Evolutionary conservation across 2,113 vertebrate species (phyloP).

Genomic region (human): DNA sequence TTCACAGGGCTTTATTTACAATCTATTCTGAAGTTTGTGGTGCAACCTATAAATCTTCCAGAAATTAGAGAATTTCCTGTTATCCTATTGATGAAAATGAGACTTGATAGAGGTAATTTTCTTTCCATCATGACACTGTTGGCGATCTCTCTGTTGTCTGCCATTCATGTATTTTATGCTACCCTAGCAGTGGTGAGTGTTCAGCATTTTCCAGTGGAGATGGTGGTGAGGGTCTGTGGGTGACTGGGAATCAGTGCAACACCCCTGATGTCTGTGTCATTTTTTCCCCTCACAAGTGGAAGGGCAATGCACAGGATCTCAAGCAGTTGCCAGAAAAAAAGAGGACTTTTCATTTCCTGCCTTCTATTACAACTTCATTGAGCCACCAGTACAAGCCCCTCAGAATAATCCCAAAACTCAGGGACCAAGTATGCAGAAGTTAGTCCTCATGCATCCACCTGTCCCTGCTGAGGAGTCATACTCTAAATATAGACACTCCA

Average conservation of each 20-base stretch:
- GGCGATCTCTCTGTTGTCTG: background rate
- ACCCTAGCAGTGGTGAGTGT: background rate
- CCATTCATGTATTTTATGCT: background rate
- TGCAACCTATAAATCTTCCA: background rate
- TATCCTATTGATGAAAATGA: background rate
- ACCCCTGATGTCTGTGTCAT: background rate
- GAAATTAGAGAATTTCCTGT: constrained; percentile 38
- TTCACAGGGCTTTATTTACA: constrained; percentile 43
- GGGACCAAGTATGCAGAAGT: constrained; percentile 48
- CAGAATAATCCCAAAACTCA: constrained; percentile 46
- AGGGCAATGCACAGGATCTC: background rate
- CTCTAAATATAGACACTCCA: constrained; percentile 59
- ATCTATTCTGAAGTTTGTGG: background rate
- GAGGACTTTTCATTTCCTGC: background rate
- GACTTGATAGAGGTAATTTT: background rate
- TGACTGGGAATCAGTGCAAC: background rate
- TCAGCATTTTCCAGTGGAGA: background rate
- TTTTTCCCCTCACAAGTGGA: background rate
- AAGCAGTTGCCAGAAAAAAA: background rate
- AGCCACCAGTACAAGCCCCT: background rate
- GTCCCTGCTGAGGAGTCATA: constrained; percentile 19
- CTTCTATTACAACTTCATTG: constrained; percentile 14
- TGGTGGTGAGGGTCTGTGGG: background rate
- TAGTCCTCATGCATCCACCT: constrained; percentile 48
- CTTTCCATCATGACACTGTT: background rate